Base-by-base conservation (phyloP, 2,113 vertebrate species). In the Antechinus stuartii region DNA sequence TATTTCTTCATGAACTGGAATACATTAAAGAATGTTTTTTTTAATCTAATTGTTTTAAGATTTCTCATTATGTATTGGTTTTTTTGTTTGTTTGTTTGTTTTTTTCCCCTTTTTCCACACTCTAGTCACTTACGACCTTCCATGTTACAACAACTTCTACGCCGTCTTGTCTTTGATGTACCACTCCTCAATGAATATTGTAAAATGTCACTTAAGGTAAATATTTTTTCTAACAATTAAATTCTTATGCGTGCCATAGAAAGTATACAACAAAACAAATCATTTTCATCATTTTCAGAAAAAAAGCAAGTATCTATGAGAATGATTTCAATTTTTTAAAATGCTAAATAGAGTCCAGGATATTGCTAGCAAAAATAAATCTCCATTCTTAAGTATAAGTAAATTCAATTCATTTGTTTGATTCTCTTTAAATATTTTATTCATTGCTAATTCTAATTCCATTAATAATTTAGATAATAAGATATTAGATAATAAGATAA, bases 161-260 rank as follows among this genome's bases (percentile, higher is more conserved):
- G 99, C 90, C 99, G 99, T 90, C 99, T 99, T 0, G 99, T 99
- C 96, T 99, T 99, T 98, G 99, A 99, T 94, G 99, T 99, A 93
- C 99, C 99, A 1, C 98, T 99, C 96, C 99, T 99, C 96, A 99
- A 99, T 54, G 99, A 99, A 94, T 99, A 99, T 98, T 99, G 99
- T 98, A 99, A 99, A 99, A 99, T 99, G 99, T 99, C 99, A 97
- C 99, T 99, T 0, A 99, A 99, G 99, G 99, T 99, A 98, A 98
- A 91, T 84, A n/a, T 89, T 56, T 27, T 30, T 27, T 0, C 2
- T 24, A 1, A 5, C 46, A 25, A 35, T 42, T 76, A 91, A 92
- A 55, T 30, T 1, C 6, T 55, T 16, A 42, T 2, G 0, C 4
- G 2, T 1, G 46, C 9, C 16, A 0, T 0, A 0, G 94, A 94